Base-by-base conservation (phyloP, 2,113 vertebrate genomes). In the Albula glossodonta region DNA sequence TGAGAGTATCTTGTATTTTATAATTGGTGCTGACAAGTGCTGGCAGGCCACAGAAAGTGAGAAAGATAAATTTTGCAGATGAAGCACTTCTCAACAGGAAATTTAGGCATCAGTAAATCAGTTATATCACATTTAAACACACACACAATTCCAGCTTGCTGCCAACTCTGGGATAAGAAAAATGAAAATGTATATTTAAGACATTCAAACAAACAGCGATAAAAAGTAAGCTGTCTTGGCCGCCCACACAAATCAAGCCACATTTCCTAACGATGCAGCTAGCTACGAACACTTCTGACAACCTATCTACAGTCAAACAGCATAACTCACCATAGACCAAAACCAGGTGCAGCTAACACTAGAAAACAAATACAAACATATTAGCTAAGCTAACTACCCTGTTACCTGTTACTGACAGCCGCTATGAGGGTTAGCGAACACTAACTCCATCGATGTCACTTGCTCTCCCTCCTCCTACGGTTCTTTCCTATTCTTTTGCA, bases 371-470 rank as follows among this genome's bases (percentile, higher is more conserved):
- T 6, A 56, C 53, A 41, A 41, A 41, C 31, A 41, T 41, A 66
- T 19, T 5, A 19, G 15, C 4, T 19, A 15, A 22, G 22, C 70
- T 74, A 74, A 31, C 70, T 31, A 74, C 22, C 70, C 70, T 31
- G 70, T 31, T 74, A 74, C 70, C 70, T 74, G 31, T 41, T 41
- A 74, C 70, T n/a, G n/a, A 5, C 70, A 74, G 4, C 8, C 8
- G n/a, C n/a, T 74, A 74, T 8, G 22, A 74, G 70, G 70, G 22
- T 74, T 25, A 66, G 60, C 60, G 17, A 19, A 66, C 60, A n/a
- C 70, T 74, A 74, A n/a, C 4, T 74, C 70, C 70, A 74, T 31
- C 70, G 70, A 74, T 74, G 70, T 74, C 70, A 74, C n/a, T 74
- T 41, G 31, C 31, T 41, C 31, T 22, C 70, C 70, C 70, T 74